These are phyloP conservation scores for Procapra przewalskii DNA, from an alignment of 2,113 vertebrate species.

Conservation along the genomic window DNA sequence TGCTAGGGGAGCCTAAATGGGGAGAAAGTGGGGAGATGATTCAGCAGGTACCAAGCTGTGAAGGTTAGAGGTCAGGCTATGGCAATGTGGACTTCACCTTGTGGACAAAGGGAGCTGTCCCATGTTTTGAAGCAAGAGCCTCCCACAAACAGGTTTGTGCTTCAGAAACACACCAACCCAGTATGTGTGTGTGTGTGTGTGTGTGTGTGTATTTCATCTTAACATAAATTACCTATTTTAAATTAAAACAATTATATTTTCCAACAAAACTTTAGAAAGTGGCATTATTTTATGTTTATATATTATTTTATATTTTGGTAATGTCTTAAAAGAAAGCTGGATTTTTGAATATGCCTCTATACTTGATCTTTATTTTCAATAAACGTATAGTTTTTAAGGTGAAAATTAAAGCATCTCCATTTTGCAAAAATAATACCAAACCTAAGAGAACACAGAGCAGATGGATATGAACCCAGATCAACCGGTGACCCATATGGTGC, in stretches of 20 bases:
- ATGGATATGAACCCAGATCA: not conserved
- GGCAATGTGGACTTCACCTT: not conserved
- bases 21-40: accelerated
- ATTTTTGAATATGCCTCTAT: not conserved
- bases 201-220: not conserved
- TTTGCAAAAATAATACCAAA: not conserved
- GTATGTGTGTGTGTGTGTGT: not conserved
- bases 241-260: not conserved
- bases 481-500: not conserved
- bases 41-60: not conserved
- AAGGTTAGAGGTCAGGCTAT: not conserved
- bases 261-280: not conserved
- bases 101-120: not conserved
- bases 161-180: not conserved
- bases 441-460: not conserved
- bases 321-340: not conserved
- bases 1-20: too few relatives aligned
- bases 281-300: not conserved
- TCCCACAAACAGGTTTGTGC: not conserved
- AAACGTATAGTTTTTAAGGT: not conserved
- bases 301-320: not conserved
- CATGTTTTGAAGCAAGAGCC: not conserved
- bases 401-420: not conserved
- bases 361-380: not conserved
- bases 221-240: not conserved